Base-by-base conservation (phyloP, 2,797 vertebrate genomes). In the Philypnodon macrostomus region DNA sequence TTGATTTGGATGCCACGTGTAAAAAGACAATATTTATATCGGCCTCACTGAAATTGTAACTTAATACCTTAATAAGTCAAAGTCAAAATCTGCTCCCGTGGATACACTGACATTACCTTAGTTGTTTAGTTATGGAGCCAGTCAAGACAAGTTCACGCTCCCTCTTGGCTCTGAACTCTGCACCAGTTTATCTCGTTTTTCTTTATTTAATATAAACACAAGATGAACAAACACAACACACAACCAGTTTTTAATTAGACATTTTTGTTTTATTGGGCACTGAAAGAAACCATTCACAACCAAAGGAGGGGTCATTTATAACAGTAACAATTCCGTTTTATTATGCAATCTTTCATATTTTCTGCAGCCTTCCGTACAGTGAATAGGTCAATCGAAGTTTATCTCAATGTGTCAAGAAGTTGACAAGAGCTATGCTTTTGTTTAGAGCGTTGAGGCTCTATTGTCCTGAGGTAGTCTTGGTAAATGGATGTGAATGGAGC, bases 101-200 rank as follows among this genome's bases (percentile, higher is more conserved):
- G 17, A 48, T 47, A 65, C 55, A 14, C 42, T 58, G 34, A 33
- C 50, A 29, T 68, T 56, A 60, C 72, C 58, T 67, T 11, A 11
- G 11, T 35, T 48, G 8, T 26, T 72, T 53, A 45, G 69, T 70
- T 63, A 53, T 33, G 37, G 41, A 65, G 51, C 81, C 64, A 73
- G 87, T 84, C 55, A 62, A 55, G 78, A 79, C 85, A 73, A 54
- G 79, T 69, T 69, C 49, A 74, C 7, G 9, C 63, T 67, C 59
- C 41, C 71, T 68, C 1, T 32, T 13, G 69, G 47, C 53, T 53
- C 63, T 82, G 78, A 73, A 90, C 82, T 88, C 77, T 85, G 80
- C 83, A 83, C 83, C 79, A 58, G 74, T 86, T 70, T 57, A 60
- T 69, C 77, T 77, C 47, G 73, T 86, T 89, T 81, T 73, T 64